Conservation (phyloP, 2,113 vertebrate genomes). For the Alces alces region DNA sequence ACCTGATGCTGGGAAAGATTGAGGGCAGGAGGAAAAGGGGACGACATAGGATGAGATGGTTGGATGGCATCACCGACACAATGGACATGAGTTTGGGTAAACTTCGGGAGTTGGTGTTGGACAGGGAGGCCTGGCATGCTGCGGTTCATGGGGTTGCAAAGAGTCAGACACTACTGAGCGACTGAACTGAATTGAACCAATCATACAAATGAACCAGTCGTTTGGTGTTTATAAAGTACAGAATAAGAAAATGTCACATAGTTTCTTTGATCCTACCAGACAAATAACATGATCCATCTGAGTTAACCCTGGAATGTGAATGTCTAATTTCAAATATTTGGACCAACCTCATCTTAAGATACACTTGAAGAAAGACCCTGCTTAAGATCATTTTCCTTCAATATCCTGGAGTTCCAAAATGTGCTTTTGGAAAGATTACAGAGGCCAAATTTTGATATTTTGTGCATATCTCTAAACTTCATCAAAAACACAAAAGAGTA, state of each 20-base stretch:
- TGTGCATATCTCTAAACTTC: background rate
- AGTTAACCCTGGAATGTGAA: background rate
- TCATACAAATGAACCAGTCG: background rate
- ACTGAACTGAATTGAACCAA: background rate
- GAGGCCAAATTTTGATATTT: background rate
- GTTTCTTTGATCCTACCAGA: background rate
- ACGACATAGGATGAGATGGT: too few relatives aligned
- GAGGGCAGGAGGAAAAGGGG: too few relatives aligned
- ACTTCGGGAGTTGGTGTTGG: too few relatives aligned
- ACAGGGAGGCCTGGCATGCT: too few relatives aligned
- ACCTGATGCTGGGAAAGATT: too few relatives aligned
- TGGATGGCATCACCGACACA: too few relatives aligned
- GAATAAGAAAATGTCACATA: background rate
- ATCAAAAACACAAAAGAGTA: background rate
- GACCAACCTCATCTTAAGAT: background rate
- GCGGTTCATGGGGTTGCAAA: too few relatives aligned
- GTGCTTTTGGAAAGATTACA: background rate
- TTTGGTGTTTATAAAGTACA: background rate
- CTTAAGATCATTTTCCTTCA: background rate
- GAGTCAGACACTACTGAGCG: fast-evolving
- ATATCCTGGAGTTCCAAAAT: background rate
- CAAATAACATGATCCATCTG: background rate
- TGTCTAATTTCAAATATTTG: background rate
- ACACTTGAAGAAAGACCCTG: background rate
- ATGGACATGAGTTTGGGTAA: too few relatives aligned